Base-by-base conservation (phyloP, 1,140 invertebrate genomes). In the Dermatophagoides farinae region DNA sequence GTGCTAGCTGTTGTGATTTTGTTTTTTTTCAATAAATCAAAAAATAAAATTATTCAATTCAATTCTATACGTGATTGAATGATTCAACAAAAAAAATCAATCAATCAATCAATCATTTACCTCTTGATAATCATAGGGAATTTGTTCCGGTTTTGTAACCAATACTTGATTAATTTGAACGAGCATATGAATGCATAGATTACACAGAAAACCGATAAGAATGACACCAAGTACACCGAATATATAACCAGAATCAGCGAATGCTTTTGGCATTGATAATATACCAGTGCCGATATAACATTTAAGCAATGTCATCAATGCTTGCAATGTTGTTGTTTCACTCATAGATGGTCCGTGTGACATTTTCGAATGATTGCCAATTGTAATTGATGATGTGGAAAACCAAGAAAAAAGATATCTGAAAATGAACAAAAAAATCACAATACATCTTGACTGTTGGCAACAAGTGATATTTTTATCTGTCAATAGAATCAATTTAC, bases 241-340 rank as follows among this genome's bases (percentile, higher is more conserved):
- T 62, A 67, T 22, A 11, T 86, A 79, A 39, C 88, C 88, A n/a
- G 86, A 76, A 69, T 89, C 53, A 11, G 53, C 5, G 25, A 90
- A 82, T 0, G 88, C 87, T 66, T 81, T 79, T 0, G 88, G 85
- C 84, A 92, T 89, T n/a, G 88, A 86, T 52, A 92, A 69, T 49
- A 92, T 85, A 10, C 88, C 88, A 0, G 88, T 90, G 8, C 88
- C 88, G 59, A 91, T 77, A 68, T 87, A 88, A 22, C 84, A 84
- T 68, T 88, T 88, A 18, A 88, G 69, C 62, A 88, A 70, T 69
- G 88, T 85, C 64, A 87, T 79, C 62, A 88, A 72, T 0, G 85
- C 57, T 8, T 43, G 43, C n/a, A 58, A 23, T 9, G 9, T 38
- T 38, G 55, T 61, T 6, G 55, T 55, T 31, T 55, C 10, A 25